These are phyloP conservation scores for Hydrolagus affinis DNA, from an alignment of 2,113 vertebrate genomes.

Conservation along the genomic window DNA sequence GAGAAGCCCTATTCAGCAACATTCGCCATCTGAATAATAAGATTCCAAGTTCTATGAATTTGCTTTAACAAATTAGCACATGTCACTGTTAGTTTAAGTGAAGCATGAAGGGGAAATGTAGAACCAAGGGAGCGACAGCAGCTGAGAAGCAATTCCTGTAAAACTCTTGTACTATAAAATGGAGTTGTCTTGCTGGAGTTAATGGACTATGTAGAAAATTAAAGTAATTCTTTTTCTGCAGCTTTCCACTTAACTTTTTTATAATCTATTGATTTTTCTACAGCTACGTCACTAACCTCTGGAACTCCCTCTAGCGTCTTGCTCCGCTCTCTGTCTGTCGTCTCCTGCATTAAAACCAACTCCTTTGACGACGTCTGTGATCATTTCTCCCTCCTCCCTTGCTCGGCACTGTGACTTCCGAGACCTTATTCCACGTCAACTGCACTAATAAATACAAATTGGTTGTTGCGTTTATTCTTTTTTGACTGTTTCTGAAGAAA, in stretches of 20 bases:
- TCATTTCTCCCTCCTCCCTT: no score
- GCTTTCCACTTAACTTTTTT: slow-evolving; percentile 6
- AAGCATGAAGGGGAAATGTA: slow-evolving; percentile 32
- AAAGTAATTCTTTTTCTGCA: background rate
- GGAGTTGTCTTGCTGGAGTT: slow-evolving; percentile 2
- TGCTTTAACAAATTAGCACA: slow-evolving; percentile 33
- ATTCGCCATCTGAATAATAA: slow-evolving; percentile 51
- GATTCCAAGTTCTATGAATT: slow-evolving; percentile 24
- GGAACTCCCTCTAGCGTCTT: no score
- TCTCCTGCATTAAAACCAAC: no score
- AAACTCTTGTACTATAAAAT: slow-evolving; percentile 11
- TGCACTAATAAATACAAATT: no score
- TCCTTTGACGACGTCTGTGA: no score
- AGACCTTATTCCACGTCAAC: no score
- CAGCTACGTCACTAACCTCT: no score
- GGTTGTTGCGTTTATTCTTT: no score
- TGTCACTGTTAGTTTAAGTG: slow-evolving; percentile 32
- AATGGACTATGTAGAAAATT: slow-evolving; percentile 20
- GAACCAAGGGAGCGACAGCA: slow-evolving; percentile 7
- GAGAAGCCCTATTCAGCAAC: slow-evolving; percentile 49
- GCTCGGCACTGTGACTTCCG: no score
- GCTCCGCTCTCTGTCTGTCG: no score
- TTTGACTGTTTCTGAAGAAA: no score
- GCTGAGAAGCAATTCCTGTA: slow-evolving; percentile 12
- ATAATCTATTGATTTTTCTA: background rate